Percentiles rank a stretch among this genome's conserved stretches.
Evolutionary conservation across 2,888 invertebrate species (phyloP).

Genomic region (Noctua pronuba): DNA sequence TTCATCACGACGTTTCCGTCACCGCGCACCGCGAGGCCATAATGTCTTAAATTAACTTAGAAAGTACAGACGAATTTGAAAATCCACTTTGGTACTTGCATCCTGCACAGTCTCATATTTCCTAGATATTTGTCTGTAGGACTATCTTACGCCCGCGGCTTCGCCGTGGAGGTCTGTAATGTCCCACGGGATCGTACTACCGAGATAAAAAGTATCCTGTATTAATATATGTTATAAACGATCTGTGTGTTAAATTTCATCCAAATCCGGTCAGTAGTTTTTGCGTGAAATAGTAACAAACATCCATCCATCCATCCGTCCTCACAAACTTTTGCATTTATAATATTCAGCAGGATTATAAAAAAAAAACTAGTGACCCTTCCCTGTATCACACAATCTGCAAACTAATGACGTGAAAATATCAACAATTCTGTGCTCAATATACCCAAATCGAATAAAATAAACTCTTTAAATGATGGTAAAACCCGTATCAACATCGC

Average conservation of each 20-base stretch:
- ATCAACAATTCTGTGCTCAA: background rate
- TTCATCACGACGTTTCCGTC: slow-evolving; percentile 19
- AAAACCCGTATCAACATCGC: background rate
- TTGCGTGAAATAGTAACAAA: no score
- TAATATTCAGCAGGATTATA: no score
- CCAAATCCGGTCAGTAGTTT: no score
- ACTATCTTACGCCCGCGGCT: no score
- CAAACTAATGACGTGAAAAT: background rate
- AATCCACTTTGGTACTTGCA: background rate
- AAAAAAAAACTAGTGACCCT: background rate
- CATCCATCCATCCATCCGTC: no score
- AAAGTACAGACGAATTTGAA: slow-evolving; percentile 13
- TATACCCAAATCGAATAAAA: background rate
- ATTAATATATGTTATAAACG: no score
- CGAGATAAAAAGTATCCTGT: no score
- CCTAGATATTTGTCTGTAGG: background rate
- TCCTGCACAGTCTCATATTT: background rate
- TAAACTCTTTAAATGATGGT: background rate
- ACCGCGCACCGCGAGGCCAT: background rate
- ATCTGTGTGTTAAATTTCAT: no score
- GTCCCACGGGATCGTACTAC: no score
- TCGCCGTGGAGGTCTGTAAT: no score
- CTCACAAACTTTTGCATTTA: no score
- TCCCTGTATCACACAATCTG: no score
- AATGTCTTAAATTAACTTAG: slow-evolving; percentile 10